Percentiles rank a stretch among this genome's conserved stretches.
Conservation (phyloP, 2,888 invertebrate species). For the Prenolepis imparis region DNA sequence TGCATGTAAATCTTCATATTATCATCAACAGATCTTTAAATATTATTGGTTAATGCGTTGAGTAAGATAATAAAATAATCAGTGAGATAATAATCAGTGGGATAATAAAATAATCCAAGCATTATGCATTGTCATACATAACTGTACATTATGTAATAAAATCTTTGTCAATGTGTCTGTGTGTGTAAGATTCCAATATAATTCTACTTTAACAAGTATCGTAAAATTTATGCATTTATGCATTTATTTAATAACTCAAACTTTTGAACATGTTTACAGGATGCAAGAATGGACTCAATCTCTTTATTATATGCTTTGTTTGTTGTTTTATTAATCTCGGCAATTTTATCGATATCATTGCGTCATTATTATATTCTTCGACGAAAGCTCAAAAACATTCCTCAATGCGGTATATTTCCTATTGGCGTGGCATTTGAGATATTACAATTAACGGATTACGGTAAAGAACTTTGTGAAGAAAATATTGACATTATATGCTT, state of each 20-base stretch:
- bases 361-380: neutral
- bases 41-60: too few relatives aligned
- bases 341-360: neutral
- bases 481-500: neutral
- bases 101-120: too few relatives aligned
- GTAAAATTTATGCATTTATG: neutral
- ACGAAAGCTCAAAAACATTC: neutral
- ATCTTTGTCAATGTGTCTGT: too few relatives aligned
- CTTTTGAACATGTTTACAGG: neutral
- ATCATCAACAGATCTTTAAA: too few relatives aligned
- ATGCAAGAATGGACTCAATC: slow-evolving; percentile 20
- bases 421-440: neutral
- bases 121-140: too few relatives aligned
- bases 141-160: too few relatives aligned
- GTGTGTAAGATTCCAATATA: neutral
- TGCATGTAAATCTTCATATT: too few relatives aligned
- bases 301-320: neutral
- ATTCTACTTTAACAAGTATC: neutral
- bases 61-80: too few relatives aligned
- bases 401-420: neutral
- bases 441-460: neutral
- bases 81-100: too few relatives aligned
- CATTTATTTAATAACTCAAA: neutral
- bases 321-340: neutral
- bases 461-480: neutral